These are phyloP conservation scores for Chymomyza costata DNA, from an alignment of 1,140 invertebrate species.

Conservation along the genomic window DNA sequence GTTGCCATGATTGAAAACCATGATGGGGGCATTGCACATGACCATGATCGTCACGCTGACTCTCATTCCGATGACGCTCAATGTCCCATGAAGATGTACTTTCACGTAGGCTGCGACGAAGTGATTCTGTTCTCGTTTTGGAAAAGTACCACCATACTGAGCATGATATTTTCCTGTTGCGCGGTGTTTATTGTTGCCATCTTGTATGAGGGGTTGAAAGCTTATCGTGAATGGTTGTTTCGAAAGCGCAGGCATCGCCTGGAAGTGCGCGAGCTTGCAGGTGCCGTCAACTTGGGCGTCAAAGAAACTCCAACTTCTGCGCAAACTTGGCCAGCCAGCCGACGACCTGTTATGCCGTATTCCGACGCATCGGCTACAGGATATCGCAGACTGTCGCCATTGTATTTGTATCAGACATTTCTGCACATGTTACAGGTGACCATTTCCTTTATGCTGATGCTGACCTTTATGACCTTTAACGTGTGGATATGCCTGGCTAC, in stretches of 20 bases:
- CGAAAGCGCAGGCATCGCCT: constrained; percentile 1
- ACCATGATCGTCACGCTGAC: no score
- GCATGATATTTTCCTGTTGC: constrained; percentile 30
- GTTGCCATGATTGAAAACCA: no score
- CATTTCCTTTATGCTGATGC: constrained; percentile 94
- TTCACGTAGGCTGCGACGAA: constrained; percentile 30
- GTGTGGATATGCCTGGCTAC: constrained; percentile 93
- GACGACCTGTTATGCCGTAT: background rate
- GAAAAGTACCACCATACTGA: constrained; percentile 9
- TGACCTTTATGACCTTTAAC: constrained; percentile 99
- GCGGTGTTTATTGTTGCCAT: constrained; percentile 46
- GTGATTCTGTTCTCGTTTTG: constrained; percentile 51
- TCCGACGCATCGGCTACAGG: background rate
- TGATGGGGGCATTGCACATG: no score
- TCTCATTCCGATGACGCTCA: background rate
- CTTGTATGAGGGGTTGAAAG: constrained; percentile 46
- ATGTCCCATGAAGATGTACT: constrained; percentile 34
- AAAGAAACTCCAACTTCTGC: background rate
- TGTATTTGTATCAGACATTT: constrained; percentile 88
- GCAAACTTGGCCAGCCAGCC: no score
- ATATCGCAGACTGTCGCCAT: constrained; percentile 7
- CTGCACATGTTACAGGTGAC: constrained; percentile 93
- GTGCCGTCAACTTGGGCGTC: no score
- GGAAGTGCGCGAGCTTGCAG: constrained; percentile 21
- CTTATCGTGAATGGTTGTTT: constrained; percentile 42